phyloP scores from a whole-genome alignment of 1,140 invertebrate genomes.

The Nasonia giraulti region DNA sequence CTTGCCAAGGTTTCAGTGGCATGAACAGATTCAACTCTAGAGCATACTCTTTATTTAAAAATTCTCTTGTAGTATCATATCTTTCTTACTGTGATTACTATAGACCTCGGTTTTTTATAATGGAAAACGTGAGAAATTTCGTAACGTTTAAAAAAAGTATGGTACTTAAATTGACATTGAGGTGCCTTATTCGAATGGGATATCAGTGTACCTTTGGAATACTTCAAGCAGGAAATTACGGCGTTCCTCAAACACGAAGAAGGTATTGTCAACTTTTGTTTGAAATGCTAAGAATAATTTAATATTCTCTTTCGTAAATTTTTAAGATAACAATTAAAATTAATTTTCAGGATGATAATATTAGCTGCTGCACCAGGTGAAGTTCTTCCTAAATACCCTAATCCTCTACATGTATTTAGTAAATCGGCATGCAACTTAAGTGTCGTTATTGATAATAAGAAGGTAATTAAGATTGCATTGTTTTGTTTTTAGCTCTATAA shows the following conservation, averaged over 20 bases:
- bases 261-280: constrained; percentile 69
- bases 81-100: constrained; percentile 92
- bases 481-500: background rate
- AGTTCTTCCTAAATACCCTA: constrained; percentile 86
- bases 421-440: constrained; percentile 81
- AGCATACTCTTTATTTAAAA: constrained; percentile 93
- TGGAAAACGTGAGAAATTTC: constrained; percentile 93
- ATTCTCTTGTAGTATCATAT: constrained; percentile 89
- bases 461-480: constrained; percentile 54
- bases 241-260: constrained; percentile 87
- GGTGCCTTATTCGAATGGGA: constrained; percentile 87
- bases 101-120: constrained; percentile 87
- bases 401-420: constrained; percentile 87
- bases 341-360: constrained; percentile 82
- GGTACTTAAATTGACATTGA: constrained; percentile 87
- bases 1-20: constrained; percentile 92
- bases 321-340: background rate
- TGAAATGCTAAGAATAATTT: background rate
- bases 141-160: constrained; percentile 86
- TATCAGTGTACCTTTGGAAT: constrained; percentile 93
- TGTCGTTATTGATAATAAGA: constrained; percentile 85
- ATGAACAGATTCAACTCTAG: constrained; percentile 93
- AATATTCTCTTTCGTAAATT: constrained; percentile 35
- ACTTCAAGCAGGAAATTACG: constrained; percentile 90
- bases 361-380: constrained; percentile 89